Conservation (phyloP, 2,888 invertebrate species). For the Athrips mouffetella region DNA sequence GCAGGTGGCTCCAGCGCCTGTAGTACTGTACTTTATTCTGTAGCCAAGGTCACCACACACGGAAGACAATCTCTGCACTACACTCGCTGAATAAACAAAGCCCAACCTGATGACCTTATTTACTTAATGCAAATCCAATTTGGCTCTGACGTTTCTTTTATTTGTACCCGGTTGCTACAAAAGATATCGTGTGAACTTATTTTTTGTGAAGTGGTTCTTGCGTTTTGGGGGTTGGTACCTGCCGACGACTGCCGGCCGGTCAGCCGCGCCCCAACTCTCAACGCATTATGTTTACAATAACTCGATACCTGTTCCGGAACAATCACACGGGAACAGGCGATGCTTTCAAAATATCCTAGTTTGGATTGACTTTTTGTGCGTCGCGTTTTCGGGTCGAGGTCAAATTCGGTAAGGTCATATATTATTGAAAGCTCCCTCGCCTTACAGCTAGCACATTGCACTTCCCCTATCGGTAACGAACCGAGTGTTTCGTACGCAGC, state of each 20-base stretch:
- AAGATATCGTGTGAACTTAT: constrained; percentile 54
- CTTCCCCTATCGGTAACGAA: constrained; percentile 21
- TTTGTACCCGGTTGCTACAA: constrained; percentile 21
- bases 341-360: constrained; percentile 21
- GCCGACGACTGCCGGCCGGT: constrained; percentile 49
- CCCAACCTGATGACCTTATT: constrained; percentile 60
- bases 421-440: constrained; percentile 19
- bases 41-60: constrained; percentile 65
- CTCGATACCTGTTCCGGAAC: constrained; percentile 58
- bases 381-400: constrained; percentile 27
- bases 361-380: constrained; percentile 13
- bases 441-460: constrained; percentile 21
- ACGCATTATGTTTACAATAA: constrained; percentile 47
- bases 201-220: constrained; percentile 41
- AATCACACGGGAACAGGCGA: constrained; percentile 64
- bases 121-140: constrained; percentile 45
- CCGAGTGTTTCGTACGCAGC: constrained; percentile 22
- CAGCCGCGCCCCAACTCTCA: constrained; percentile 48
- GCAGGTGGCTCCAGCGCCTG: constrained; percentile 39
- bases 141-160: constrained; percentile 25
- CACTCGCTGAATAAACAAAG: constrained; percentile 46
- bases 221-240: constrained; percentile 61
- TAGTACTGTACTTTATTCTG: too few species aligned
- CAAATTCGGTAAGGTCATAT: constrained; percentile 30
- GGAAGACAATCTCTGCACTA: constrained; percentile 70